Evolutionary conservation across 1,140 invertebrate species (phyloP), one percentile per base, ranked within the genome.

Genomic region (Diplogasteroides magnus): DNA sequence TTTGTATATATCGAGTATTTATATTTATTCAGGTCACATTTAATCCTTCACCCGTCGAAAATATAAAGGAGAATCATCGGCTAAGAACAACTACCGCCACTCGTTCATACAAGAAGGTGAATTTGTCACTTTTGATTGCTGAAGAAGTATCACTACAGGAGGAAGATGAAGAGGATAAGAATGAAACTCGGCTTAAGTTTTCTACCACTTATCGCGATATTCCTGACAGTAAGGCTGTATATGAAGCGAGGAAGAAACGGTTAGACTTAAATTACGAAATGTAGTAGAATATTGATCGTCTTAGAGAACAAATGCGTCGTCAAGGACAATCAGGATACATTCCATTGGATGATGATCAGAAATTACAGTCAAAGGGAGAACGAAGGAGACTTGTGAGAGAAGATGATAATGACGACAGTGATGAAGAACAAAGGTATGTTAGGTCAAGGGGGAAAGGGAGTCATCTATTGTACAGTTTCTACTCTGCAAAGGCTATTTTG

Each of bases 371-470:
- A 25, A 65, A 70, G 31, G 56, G 27, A 29, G 67, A 55, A 48
- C 61, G 71, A 13, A 61, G 63, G 48, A 14, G 71, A 25, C 26
- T 72, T 3, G 58, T 72, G 23, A 67, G 71, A 64, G 71, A 72
- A 57, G 72, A 71, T 32, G 72, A 73, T 14, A 70, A 71, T 23
- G 72, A 73, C 58, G 72, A 61, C 23, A 65, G 61, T 0, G 72
- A 71, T 62, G 68, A 73, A 32, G 72, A 73, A 29, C n/a, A n/a
- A n/a, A n/a, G n/a, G n/a, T n/a, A n/a, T n/a, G n/a, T n/a, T n/a
- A n/a, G n/a, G n/a, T n/a, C n/a, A n/a, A n/a, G n/a, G n/a, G n/a
- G n/a, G n/a, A n/a, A n/a, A n/a, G n/a, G n/a, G n/a, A n/a, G n/a
- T n/a, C n/a, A n/a, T n/a, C n/a, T n/a, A n/a, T 31, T 26, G 15